Conservation (phyloP, 2,113 vertebrate genomes). For the Clarias gariepinus region DNA sequence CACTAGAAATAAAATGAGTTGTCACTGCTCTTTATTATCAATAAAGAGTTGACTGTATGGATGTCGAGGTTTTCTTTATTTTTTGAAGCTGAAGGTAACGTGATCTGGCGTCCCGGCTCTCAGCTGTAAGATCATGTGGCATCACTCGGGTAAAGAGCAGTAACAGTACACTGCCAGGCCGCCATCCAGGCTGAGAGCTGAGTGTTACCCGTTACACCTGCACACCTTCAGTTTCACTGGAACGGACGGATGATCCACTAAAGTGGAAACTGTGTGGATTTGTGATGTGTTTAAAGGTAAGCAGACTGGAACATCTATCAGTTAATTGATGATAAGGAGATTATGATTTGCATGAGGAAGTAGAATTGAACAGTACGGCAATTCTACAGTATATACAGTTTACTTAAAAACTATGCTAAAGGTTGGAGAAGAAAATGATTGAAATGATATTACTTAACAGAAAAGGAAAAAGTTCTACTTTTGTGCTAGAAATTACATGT, state of each 20-base stretch:
- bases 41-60: not conserved
- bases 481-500: no score
- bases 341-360: no score
- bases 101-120: slow-evolving; percentile 8
- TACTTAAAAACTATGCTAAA: not conserved
- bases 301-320: not conserved
- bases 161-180: slow-evolving; percentile 52
- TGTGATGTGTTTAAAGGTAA: not conserved
- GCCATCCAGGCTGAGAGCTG: not conserved
- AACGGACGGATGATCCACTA: not conserved
- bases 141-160: slow-evolving; percentile 54
- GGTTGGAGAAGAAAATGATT: no score
- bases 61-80: not conserved
- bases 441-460: no score
- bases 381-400: not conserved
- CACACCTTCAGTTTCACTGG: not conserved
- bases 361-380: not conserved
- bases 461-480: no score
- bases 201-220: not conserved
- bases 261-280: no score
- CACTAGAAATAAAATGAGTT: not conserved
- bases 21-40: not conserved
- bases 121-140: slow-evolving; percentile 65
- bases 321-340: not conserved
- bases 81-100: not conserved